These are phyloP conservation scores for Oryzias melastigma DNA, from an alignment of 2,113 vertebrate genomes.

Conservation along the genomic window DNA sequence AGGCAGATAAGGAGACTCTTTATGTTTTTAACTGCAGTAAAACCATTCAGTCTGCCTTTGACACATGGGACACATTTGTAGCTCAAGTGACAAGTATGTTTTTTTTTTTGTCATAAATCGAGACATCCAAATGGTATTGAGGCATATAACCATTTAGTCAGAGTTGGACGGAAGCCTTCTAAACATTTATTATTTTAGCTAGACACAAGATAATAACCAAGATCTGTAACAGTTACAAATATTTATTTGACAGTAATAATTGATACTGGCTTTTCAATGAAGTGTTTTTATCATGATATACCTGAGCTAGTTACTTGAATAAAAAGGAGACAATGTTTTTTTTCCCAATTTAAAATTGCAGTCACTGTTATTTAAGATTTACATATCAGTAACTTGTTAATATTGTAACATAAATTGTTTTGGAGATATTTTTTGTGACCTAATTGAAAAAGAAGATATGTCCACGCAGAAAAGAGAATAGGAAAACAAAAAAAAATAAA, in stretches of 20 bases:
- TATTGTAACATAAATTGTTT: conserved; percentile 26
- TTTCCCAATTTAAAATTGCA: not conserved
- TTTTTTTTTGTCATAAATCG: not conserved
- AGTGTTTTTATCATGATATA: conserved; percentile 14
- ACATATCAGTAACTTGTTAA: conserved; percentile 39
- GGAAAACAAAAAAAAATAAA: too few species aligned
- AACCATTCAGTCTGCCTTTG: too few species aligned
- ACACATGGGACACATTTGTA: too few species aligned
- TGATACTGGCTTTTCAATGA: not conserved
- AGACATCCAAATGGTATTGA: conserved; percentile 4
- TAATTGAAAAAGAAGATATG: conserved; percentile 6
- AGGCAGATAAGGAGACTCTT: too few species aligned
- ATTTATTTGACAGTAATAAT: not conserved
- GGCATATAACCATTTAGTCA: not conserved
- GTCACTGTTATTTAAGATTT: conserved; percentile 1
- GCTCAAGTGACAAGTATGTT: not conserved
- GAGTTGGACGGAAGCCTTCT: conserved; percentile 3
- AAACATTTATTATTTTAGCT: conserved; percentile 12
- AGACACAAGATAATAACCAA: not conserved
- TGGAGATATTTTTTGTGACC: conserved; percentile 10
- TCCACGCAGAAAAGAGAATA: conserved; percentile 14
- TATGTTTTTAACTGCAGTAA: too few species aligned
- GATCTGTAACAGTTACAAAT: not conserved
- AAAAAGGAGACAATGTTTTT: not conserved
- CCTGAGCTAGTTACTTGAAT: not conserved